A percentile compares a stretch with the other conserved stretches of the same genome.
Evolutionary conservation across 2,888 invertebrate species (phyloP).

Genomic region (Conchocele bisecta): DNA sequence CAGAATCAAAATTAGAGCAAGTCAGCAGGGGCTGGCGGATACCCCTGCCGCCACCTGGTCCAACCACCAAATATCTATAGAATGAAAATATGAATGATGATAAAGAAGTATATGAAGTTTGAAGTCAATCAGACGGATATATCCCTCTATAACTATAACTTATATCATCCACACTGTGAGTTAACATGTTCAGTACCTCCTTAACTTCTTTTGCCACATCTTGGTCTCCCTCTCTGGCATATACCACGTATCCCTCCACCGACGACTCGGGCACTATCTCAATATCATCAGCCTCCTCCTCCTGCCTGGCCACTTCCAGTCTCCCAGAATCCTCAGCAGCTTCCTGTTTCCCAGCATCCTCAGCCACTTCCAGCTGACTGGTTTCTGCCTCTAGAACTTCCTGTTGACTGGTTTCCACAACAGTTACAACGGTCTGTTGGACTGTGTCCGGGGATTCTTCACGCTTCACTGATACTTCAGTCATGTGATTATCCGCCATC

Average conservation of each 20-base stretch:
- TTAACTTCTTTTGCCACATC: conserved; percentile 6
- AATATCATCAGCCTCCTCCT: neutral
- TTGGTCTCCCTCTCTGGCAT: conserved; percentile 45
- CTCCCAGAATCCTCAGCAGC: conserved; percentile 16
- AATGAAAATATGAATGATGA: too few relatives aligned
- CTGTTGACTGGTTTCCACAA: conserved; percentile 4
- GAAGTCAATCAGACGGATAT: too few relatives aligned
- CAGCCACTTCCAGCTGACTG: conserved; percentile 27
- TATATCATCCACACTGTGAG: too few relatives aligned
- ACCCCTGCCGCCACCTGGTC: too few relatives aligned
- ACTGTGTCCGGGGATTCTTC: conserved; percentile 33
- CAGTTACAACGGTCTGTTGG: neutral
- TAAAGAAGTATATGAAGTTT: too few relatives aligned
- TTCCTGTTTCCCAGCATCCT: conserved; percentile 15
- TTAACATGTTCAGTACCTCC: too few relatives aligned
- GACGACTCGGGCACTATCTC: conserved; percentile 4
- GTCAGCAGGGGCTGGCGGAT: too few relatives aligned
- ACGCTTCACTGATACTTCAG: conserved; percentile 45
- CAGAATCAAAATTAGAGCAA: too few relatives aligned
- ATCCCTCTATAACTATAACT: too few relatives aligned
- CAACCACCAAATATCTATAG: too few relatives aligned
- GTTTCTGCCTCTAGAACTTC: conserved; percentile 6
- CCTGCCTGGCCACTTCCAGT: conserved; percentile 6
- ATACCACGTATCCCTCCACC: conserved; percentile 46
- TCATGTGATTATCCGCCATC: conserved; percentile 40